Conservation (phyloP, 2,797 vertebrate genomes). For the Sphenopsis melanotis region DNA sequence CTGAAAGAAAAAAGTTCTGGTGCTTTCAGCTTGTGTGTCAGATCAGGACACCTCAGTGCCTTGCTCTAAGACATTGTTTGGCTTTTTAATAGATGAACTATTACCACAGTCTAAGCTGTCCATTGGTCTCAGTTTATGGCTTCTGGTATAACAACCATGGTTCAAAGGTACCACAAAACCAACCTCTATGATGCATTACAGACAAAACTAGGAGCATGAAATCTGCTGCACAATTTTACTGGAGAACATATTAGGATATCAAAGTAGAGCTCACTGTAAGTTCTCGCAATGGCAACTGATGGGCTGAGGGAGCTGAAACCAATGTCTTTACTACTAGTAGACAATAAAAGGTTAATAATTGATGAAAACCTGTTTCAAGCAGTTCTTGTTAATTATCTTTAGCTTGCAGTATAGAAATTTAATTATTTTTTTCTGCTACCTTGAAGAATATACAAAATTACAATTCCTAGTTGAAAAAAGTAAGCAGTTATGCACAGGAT, state of each 20-base stretch:
- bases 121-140: background rate
- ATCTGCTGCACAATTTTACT: background rate
- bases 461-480: background rate
- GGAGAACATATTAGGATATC: background rate
- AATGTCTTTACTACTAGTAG: background rate
- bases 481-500: background rate
- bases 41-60: background rate
- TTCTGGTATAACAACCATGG: background rate
- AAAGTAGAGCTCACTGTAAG: background rate
- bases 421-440: background rate
- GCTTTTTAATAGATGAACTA: background rate
- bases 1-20: background rate
- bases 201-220: background rate
- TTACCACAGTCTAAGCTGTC: background rate
- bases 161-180: background rate
- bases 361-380: background rate
- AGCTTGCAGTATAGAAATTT: background rate
- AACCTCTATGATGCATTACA: background rate
- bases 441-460: background rate
- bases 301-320: background rate
- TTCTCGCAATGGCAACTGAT: background rate
- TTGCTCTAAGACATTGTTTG: background rate
- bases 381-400: background rate
- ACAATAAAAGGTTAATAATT: background rate
- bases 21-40: background rate